Conservation (phyloP, 1,140 invertebrate species). For the Plectus sambesii region DNA sequence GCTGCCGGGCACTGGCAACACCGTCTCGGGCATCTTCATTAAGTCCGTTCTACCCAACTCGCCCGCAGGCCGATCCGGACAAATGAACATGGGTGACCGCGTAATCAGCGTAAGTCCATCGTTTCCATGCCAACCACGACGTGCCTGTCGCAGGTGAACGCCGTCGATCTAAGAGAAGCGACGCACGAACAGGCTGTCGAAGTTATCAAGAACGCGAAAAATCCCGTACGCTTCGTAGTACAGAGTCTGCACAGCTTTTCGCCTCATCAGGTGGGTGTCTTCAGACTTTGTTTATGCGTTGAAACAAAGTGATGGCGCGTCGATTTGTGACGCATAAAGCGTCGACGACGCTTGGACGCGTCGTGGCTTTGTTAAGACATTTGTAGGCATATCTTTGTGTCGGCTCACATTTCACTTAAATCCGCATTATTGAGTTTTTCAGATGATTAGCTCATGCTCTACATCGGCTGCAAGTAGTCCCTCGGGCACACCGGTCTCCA, state of each 20-base stretch:
- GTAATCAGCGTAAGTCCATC: conserved; percentile 42
- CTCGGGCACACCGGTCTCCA: not conserved
- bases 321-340: no score
- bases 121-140: conserved; percentile 7
- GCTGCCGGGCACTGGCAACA: conserved; percentile 46
- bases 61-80: conserved; percentile 77
- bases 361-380: no score
- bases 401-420: no score
- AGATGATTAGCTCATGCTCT: no score
- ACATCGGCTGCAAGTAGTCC: conserved; percentile 6
- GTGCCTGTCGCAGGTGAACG: conserved; percentile 62
- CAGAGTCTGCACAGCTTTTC: conserved; percentile 64
- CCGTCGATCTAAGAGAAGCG: conserved; percentile 71
- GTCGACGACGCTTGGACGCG: no score
- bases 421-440: no score
- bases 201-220: conserved; percentile 76
- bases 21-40: conserved; percentile 86
- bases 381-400: no score
- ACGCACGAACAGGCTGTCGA: conserved; percentile 89
- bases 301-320: no score
- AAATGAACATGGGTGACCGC: conserved; percentile 61
- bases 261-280: conserved; percentile 5
- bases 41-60: conserved; percentile 88
- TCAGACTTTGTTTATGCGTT: not conserved
- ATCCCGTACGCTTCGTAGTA: conserved; percentile 77